Evolutionary conservation across 2,888 invertebrate genomes (phyloP), one percentile per base, ranked within the genome.

Genomic region (Diarsia brunnea): DNA sequence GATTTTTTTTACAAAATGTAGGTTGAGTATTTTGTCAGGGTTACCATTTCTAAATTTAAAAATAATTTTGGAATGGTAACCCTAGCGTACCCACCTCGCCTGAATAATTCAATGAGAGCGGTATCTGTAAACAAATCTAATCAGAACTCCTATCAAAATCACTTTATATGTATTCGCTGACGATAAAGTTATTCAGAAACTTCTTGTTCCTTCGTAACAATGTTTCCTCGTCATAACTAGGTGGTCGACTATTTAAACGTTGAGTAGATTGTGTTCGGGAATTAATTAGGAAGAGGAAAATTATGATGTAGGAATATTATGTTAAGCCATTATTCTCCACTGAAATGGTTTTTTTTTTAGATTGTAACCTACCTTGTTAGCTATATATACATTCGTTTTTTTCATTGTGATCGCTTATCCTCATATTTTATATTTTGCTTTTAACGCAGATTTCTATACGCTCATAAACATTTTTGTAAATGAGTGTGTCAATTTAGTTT

Each of bases 101-200:
- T 94, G 91, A 93, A 94, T 94, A 93, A 94, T 94, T 93, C 92
- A 93, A 93, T 94, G 90, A 91, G 88, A 85, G 86, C 81, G 84
- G 89, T 90, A 91, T 89, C 90, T 85, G 89, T 89, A 89, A 90
- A 91, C 90, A 91, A 92, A 94, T 93, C 90, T 92, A 93, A 94
- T 93, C 92, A 92, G 89, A 93, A 92, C 91, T 93, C 90, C 81
- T 87, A 87, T 90, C 88, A 89, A 89, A 90, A 89, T 90, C 89
- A 88, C 88, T 91, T 90, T 89, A 91, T 87, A 89, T 85, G 84
- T 86, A 85, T 84, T 79, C 87, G 69, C 79, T 80, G 75, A 65
- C 69, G 87, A 75, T 75, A 73, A 86, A 85, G 76, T 86, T 81
- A 75, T 82, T 76, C 78, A 77, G 64, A 21, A 81, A 86, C 49